Percentiles rank a stretch among this genome's conserved stretches.
Conservation (phyloP, 2,113 vertebrate genomes). For the Abramis brama region DNA sequence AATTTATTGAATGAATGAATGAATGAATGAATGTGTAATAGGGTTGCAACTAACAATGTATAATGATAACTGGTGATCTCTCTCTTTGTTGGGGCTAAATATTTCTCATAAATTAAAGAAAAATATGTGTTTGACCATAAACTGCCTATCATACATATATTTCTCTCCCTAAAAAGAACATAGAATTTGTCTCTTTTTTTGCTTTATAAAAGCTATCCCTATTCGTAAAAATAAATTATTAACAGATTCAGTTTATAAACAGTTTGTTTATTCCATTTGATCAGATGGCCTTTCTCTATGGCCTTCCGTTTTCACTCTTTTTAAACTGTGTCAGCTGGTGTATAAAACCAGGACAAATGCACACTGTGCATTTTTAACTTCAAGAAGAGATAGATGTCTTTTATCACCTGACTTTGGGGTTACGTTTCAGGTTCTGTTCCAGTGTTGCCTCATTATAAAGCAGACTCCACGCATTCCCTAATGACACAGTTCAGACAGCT, state of each 20-base stretch:
- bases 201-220: not conserved
- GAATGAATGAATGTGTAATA: not conserved
- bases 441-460: conserved; percentile 9
- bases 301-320: not conserved
- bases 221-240: not conserved
- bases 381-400: conserved; percentile 30
- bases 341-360: not conserved
- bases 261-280: not conserved
- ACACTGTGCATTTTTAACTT: conserved; percentile 14
- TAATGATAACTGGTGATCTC: not conserved
- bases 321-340: not conserved
- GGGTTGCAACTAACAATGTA: not conserved
- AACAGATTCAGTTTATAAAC: not conserved
- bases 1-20: not conserved
- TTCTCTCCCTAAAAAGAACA: not conserved
- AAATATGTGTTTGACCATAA: conserved; percentile 2
- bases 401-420: conserved; percentile 22
- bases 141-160: not conserved
- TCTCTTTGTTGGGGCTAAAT: not conserved
- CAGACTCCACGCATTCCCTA: not conserved
- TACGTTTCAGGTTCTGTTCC: conserved; percentile 4
- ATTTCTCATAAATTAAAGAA: not conserved
- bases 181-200: not conserved
- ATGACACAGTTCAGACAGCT: not conserved
- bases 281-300: not conserved